phyloP scores from a whole-genome alignment of 2,797 vertebrate genomes.

The Crocodylus rhombifer region DNA sequence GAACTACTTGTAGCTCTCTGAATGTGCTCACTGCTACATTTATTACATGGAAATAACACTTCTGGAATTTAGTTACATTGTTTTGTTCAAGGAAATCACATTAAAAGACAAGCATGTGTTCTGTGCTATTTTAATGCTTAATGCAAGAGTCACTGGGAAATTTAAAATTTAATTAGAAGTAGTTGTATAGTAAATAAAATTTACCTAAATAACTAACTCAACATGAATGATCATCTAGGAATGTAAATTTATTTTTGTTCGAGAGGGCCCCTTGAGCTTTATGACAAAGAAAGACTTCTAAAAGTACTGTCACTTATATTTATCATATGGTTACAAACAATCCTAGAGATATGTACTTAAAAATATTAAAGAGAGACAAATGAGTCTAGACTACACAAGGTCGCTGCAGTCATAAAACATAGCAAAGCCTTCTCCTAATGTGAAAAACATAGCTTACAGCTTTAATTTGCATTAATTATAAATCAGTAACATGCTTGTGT shows the following conservation, averaged over 20 bases:
- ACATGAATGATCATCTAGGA: conserved; percentile 83
- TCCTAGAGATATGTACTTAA: conserved; percentile 92
- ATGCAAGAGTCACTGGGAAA: conserved; percentile 74
- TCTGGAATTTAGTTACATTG: not conserved
- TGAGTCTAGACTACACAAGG: conserved; percentile 88
- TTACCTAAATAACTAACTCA: conserved; percentile 86
- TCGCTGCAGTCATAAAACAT: conserved; percentile 90
- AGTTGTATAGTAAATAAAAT: conserved; percentile 85
- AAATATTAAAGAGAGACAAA: conserved; percentile 93
- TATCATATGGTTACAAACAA: conserved; percentile 92
- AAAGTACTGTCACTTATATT: conserved; percentile 88
- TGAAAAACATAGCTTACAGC: conserved; percentile 92
- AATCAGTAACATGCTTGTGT: conserved; percentile 93
- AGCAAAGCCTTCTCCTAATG: conserved; percentile 89
- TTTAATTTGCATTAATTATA: conserved; percentile 96
- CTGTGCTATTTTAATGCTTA: conserved; percentile 57
- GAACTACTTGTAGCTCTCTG: conserved; percentile 62
- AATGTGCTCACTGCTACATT: not conserved
- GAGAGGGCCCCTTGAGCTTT: conserved; percentile 87
- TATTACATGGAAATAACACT: conserved; percentile 25
- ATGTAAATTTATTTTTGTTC: conserved; percentile 85
- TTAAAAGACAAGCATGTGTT: conserved; percentile 56
- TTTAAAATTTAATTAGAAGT: conserved; percentile 83
- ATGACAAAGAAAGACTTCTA: conserved; percentile 87
- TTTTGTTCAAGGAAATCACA: conserved; percentile 44